A percentile compares a stretch with the other conserved stretches of the same genome.
These are phyloP conservation scores for Zelostemma sp. DNA, from an alignment of 1,140 invertebrate genomes.

Conservation along the genomic window DNA sequence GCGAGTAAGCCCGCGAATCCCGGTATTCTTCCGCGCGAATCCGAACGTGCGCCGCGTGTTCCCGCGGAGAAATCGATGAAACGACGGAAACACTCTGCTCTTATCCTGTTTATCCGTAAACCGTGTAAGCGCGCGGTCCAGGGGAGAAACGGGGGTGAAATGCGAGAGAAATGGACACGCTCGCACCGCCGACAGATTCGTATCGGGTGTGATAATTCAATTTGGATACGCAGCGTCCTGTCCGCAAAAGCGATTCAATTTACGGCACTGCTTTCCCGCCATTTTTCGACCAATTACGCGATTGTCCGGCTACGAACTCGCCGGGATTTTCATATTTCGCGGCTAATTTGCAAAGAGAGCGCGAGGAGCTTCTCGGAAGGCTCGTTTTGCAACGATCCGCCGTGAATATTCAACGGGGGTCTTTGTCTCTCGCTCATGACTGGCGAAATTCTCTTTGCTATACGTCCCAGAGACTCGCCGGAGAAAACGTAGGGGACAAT, in stretches of 20 bases:
- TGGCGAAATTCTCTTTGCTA: background rate
- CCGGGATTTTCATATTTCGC: background rate
- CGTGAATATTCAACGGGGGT: background rate
- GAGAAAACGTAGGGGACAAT: slow-evolving; percentile 24
- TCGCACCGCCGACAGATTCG: slow-evolving; percentile 33
- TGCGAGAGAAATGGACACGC: background rate
- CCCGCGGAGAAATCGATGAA: slow-evolving; percentile 38
- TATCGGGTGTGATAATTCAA: slow-evolving; percentile 51
- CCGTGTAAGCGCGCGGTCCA: slow-evolving; percentile 11
- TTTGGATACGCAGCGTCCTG: slow-evolving; percentile 35
- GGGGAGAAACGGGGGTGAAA: background rate
- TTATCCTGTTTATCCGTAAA: slow-evolving; percentile 32
- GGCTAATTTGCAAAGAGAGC: background rate
- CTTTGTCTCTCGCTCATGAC: background rate
- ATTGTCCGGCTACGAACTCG: background rate
- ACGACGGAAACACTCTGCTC: slow-evolving; percentile 36
- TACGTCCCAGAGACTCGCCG: background rate
- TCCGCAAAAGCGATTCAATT: slow-evolving; percentile 44
- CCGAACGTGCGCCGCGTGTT: slow-evolving; percentile 41
- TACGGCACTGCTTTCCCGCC: background rate
- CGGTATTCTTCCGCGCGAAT: slow-evolving; percentile 23
- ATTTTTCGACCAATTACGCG: background rate
- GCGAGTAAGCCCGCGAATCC: slow-evolving; percentile 28
- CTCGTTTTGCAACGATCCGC: background rate
- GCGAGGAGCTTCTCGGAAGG: background rate